Conservation (phyloP, 2,797 vertebrate genomes). For the Lophotriccus pileatus region DNA sequence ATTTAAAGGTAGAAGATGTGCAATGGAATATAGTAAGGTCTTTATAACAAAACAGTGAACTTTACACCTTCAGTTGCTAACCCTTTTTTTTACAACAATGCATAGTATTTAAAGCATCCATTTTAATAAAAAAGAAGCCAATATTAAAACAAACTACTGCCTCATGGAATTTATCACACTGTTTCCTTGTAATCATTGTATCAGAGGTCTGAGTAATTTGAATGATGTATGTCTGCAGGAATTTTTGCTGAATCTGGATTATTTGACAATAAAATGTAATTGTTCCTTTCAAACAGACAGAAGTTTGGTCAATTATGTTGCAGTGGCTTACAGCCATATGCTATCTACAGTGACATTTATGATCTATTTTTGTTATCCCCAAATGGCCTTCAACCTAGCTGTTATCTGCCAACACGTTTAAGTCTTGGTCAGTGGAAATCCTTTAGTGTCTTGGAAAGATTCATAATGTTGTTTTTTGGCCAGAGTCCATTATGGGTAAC, state of each 20-base stretch:
- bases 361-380: conserved; percentile 54
- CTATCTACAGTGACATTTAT: conserved; percentile 31
- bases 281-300: conserved; percentile 12
- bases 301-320: conserved; percentile 28
- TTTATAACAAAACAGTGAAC: background rate
- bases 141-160: background rate
- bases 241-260: conserved; percentile 24
- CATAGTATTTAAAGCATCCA: background rate
- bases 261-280: background rate
- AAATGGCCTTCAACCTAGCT: conserved; percentile 19
- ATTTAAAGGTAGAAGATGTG: background rate
- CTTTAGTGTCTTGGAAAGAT: conserved; percentile 35
- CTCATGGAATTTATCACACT: background rate
- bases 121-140: background rate
- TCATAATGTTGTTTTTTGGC: conserved; percentile 23
- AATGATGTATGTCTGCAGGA: background rate
- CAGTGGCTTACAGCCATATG: conserved; percentile 7
- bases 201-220: background rate
- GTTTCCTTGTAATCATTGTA: background rate
- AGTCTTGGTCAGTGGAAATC: conserved; percentile 38
- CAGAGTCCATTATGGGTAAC: conserved; percentile 37
- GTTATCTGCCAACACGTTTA: conserved; percentile 31
- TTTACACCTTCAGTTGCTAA: background rate
- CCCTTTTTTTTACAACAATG: background rate
- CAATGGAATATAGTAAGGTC: background rate